Percentiles rank a stretch among this genome's conserved stretches.
These are phyloP conservation scores for Hydrocynus forskahlii DNA, from an alignment of 2,797 vertebrate genomes.

Conservation along the genomic window DNA sequence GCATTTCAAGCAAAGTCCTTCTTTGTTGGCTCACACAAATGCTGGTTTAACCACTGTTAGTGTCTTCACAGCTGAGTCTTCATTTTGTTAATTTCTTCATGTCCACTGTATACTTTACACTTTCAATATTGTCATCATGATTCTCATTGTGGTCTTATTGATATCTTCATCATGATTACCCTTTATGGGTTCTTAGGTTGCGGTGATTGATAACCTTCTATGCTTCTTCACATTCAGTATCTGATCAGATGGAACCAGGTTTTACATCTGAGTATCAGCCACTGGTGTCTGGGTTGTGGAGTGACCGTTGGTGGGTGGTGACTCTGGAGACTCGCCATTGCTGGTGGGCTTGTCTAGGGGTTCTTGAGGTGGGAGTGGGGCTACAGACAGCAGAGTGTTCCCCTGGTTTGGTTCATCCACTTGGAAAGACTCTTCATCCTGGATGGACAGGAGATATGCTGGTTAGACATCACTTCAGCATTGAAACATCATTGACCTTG, in stretches of 20 bases:
- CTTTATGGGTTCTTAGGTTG: neutral
- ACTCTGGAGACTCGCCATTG: constrained; percentile 85
- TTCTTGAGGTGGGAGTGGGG: constrained; percentile 79
- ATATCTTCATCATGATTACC: constrained; percentile 29
- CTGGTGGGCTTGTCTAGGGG: constrained; percentile 83
- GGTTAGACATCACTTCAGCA: neutral
- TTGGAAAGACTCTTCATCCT: constrained; percentile 91
- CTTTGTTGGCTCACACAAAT: constrained; percentile 11
- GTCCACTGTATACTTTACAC: constrained; percentile 30
- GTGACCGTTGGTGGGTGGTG: constrained; percentile 84
- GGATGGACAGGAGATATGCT: constrained; percentile 16
- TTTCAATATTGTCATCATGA: constrained; percentile 37
- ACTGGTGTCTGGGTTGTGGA: constrained; percentile 80
- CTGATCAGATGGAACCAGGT: neutral
- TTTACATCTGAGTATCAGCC: constrained; percentile 91
- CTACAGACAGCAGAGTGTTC: constrained; percentile 85
- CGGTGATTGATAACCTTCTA: neutral
- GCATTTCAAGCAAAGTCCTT: constrained; percentile 10
- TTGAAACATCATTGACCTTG: neutral
- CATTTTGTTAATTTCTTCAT: constrained; percentile 42
- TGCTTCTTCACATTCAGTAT: neutral
- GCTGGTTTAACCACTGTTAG: constrained; percentile 52
- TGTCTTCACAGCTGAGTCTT: constrained; percentile 68
- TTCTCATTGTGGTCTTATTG: constrained; percentile 32
- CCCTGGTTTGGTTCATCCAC: constrained; percentile 88